phyloP scores from a whole-genome alignment of 1,140 invertebrate species.

The Subanguina moxae region DNA sequence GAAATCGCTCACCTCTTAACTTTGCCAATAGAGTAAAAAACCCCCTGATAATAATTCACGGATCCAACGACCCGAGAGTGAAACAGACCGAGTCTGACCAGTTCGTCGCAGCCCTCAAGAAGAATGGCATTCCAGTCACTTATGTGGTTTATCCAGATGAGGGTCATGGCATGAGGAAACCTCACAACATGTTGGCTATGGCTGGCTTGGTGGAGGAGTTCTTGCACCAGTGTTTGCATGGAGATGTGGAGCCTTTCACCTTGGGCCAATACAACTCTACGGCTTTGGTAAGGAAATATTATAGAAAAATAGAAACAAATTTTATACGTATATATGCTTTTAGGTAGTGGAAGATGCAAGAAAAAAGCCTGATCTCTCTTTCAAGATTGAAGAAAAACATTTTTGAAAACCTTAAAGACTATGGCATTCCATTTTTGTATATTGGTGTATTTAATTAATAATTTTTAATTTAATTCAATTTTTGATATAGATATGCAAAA shows the following conservation, averaged over 20 bases:
- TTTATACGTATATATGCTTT: not conserved
- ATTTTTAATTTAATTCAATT: too few relatives aligned
- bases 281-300: constrained; percentile 23
- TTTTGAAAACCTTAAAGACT: too few relatives aligned
- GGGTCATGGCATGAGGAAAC: constrained; percentile 45
- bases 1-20: constrained; percentile 47
- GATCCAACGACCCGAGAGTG: constrained; percentile 48
- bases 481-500: too few relatives aligned
- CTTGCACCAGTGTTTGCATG: constrained; percentile 40
- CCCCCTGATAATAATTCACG: constrained; percentile 47
- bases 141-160: constrained; percentile 48
- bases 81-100: constrained; percentile 52
- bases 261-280: constrained; percentile 47
- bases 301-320: not conserved
- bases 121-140: constrained; percentile 47
- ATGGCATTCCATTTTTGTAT: too few relatives aligned
- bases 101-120: constrained; percentile 53
- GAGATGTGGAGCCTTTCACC: constrained; percentile 43
- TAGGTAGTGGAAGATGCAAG: too few relatives aligned
- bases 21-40: constrained; percentile 46
- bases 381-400: too few relatives aligned
- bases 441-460: too few relatives aligned
- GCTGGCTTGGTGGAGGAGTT: constrained; percentile 47
- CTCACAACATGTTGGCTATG: constrained; percentile 44
- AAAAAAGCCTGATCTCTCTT: too few relatives aligned